Conservation (phyloP, 2,888 invertebrate species). For the Lochmaea crataegi region DNA sequence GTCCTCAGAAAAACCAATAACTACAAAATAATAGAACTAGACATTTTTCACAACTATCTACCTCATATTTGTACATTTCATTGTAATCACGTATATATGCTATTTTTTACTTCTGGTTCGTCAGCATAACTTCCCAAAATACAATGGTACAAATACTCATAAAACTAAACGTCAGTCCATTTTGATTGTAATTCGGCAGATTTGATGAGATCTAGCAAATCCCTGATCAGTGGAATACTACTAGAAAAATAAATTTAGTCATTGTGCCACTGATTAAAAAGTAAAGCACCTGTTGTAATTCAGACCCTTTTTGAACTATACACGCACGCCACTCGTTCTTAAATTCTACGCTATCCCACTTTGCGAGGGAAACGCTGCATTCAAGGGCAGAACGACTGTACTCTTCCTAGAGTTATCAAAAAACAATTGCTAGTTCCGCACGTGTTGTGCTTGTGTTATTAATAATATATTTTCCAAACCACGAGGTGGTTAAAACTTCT, state of each 20-base stretch:
- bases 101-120: slow-evolving; percentile 32
- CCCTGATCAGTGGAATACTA: slow-evolving; percentile 49
- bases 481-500: too few relatives aligned
- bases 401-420: too few relatives aligned
- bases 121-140: slow-evolving; percentile 45
- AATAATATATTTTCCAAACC: too few relatives aligned
- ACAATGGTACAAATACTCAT: slow-evolving; percentile 48
- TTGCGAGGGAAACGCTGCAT: too few relatives aligned
- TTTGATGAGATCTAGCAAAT: slow-evolving; percentile 49
- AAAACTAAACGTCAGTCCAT: slow-evolving; percentile 47
- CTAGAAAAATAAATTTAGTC: slow-evolving; percentile 35
- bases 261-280: not conserved
- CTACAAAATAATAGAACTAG: slow-evolving; percentile 25
- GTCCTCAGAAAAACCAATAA: slow-evolving; percentile 43
- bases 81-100: not conserved
- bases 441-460: too few relatives aligned
- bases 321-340: too few relatives aligned
- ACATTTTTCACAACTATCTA: too few relatives aligned
- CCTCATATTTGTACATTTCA: slow-evolving; percentile 14
- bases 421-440: too few relatives aligned
- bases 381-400: too few relatives aligned
- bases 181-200: slow-evolving; percentile 48
- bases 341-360: too few relatives aligned
- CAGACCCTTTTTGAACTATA: too few relatives aligned
- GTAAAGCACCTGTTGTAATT: slow-evolving; percentile 28